Base-by-base conservation (phyloP, 2,888 invertebrate species). In the Eledone cirrhosa region DNA sequence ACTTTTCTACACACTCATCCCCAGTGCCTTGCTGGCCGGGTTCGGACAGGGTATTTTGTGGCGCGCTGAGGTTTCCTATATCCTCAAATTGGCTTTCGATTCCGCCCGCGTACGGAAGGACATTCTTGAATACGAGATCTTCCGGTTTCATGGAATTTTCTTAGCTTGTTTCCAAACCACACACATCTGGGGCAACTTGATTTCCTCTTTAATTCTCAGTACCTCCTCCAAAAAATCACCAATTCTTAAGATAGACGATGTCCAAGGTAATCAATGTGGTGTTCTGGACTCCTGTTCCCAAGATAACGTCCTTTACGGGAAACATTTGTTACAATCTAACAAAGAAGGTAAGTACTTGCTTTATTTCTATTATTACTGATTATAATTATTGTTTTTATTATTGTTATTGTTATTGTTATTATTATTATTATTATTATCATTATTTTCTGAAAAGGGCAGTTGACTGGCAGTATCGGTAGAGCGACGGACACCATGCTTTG, bases 121-220 rank as follows among this genome's bases (percentile, higher is more conserved):
- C 65, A 83, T 87, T n/a, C 83, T 88, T 47, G 89, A 90, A 74
- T 84, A 85, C 41, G 89, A 89, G 78, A 84, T 90, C 83, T 89
- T 88, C 80, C 84, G 88, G 27, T 90, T 89, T 80, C 90, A 90
- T 81, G 90, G 89, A 48, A 85, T 90, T 69, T 90, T 90, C 83
- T 81, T 90, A 53, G 89, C 89, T 24, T 88, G 88, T 80, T 90
- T 90, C 80, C 90, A 90, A 80, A 90, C 90, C 2, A 89, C 90
- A 13, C 90, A 90, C 80, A 88, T 90, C 53, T 90, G 89, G 89
- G 90, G 90, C 8, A 90, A 90, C 81, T 84, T 90, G 14, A 87
- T 90, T 33, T 90, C 90, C 7, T 89, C 89, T 0, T 78, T 90
- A 48, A 82, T 89, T 77, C 83, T 90, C 53, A 65, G 77, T 31